Conservation (phyloP, 2,113 vertebrate genomes). For the Lophotis ruficrista region DNA sequence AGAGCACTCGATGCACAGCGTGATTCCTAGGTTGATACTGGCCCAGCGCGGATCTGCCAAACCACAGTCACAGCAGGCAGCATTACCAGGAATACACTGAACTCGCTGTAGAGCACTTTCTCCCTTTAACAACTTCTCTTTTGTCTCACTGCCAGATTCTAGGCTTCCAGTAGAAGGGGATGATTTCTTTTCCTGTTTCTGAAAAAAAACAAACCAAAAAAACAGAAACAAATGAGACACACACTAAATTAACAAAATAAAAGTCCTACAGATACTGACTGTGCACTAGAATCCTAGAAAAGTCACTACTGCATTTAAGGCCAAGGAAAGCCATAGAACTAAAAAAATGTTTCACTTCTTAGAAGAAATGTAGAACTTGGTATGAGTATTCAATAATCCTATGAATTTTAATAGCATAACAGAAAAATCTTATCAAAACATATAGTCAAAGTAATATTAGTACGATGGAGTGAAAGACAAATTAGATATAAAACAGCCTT, state of each 20-base stretch:
- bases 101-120: constrained; percentile 92
- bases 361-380: neutral
- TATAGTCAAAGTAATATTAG: neutral
- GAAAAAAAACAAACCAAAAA: neutral
- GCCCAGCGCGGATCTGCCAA: constrained; percentile 94
- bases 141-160: constrained; percentile 86
- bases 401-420: neutral
- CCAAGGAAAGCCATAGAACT: neutral
- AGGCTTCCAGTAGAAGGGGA: constrained; percentile 89
- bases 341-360: neutral
- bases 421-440: neutral
- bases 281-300: neutral
- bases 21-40: constrained; percentile 97
- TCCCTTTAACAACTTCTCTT: constrained; percentile 89
- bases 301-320: neutral
- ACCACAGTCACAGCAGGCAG: constrained; percentile 91
- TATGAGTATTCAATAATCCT: neutral
- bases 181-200: constrained; percentile 90
- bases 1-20: constrained; percentile 95
- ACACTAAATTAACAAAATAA: neutral
- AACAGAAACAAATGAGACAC: neutral
- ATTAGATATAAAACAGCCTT: neutral
- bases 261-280: neutral
- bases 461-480: neutral
- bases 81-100: constrained; percentile 88